Evolutionary conservation across 2,797 vertebrate species (phyloP), one percentile per base, ranked within the genome.

Genomic region (Knipowitschia caucasica): DNA sequence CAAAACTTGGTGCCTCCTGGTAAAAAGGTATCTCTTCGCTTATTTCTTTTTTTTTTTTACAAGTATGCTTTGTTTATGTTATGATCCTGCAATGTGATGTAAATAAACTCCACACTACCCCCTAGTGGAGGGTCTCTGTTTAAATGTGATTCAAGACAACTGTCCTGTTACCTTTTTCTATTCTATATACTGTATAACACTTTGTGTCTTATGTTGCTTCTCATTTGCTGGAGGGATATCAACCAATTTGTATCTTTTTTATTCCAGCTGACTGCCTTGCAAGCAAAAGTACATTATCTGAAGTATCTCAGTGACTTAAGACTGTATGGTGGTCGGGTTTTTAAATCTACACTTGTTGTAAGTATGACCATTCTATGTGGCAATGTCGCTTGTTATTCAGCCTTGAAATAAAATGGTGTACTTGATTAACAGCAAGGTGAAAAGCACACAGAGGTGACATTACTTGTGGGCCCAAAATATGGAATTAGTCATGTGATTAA

Each of bases 401-500:
- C 2, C 20, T 35, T 62, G 1, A 6, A 51, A 35, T 8, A 20
- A 31, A n/a, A 46, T 26, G 3, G 10, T 8, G 10, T 26, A 53
- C 8, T 24, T 50, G 17, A 71, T 58, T 75, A 64, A 64, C 83
- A 99, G 96, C 97, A 99, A 90, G 95, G 94, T 18, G 96, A 98
- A 86, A 98, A 98, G 59, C 93, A 92, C 72, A 97, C 95, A 0
- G 97, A 99, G 71, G 97, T 98, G 67, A 99, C 96, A 29, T 83
- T 99, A 57, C 82, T 99, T 62, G 95, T 98, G 40, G 97, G 97
- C n/a, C 97, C 96, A 0, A 91, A 93, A 29, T 98, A 98, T 0
- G 96, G 97, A 47, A 99, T 99, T 82, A 99, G 97, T 65, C 97
- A 99, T 2, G 96, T 99, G 61, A 98, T 99, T 65, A 99, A 99